Evolutionary conservation across 2,797 vertebrate genomes (phyloP).

Genomic region (Propithecus deckenii): DNA sequence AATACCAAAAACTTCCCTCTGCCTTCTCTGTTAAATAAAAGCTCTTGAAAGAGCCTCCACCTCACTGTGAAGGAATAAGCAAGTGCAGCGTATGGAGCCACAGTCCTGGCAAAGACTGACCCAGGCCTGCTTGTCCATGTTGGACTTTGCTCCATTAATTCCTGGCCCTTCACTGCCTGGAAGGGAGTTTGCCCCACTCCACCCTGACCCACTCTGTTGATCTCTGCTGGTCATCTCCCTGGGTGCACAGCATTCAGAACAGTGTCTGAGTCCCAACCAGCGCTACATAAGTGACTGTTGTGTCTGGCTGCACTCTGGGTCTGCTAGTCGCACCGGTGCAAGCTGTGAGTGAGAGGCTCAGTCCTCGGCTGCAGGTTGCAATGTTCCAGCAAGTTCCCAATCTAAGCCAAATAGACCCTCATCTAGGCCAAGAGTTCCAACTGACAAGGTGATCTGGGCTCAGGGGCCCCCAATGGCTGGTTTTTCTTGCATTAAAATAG

Average conservation of each 20-base stretch:
- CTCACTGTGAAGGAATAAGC: background rate
- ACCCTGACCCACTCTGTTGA: background rate
- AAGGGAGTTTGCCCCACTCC: background rate
- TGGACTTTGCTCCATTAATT: background rate
- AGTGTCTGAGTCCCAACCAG: background rate
- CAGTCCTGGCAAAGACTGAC: background rate
- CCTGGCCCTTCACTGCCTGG: background rate
- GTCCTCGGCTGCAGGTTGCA: background rate
- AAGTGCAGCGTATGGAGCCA: background rate
- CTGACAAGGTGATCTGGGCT: background rate
- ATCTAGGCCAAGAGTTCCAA: background rate
- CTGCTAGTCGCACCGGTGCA: rapidly evolving
- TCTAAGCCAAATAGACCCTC: background rate
- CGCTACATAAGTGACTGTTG: rapidly evolving
- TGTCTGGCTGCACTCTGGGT: background rate
- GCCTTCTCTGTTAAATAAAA: background rate
- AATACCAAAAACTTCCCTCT: background rate
- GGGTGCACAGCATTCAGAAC: background rate
- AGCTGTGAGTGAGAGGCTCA: background rate
- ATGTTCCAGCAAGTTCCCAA: background rate
- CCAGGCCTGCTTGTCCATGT: background rate
- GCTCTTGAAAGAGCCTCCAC: background rate
- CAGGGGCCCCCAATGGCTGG: rapidly evolving
- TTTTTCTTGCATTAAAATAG: background rate
- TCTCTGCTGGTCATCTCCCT: background rate